Conservation (phyloP, 2,113 vertebrate species). For the Tragelaphus strepsiceros region DNA sequence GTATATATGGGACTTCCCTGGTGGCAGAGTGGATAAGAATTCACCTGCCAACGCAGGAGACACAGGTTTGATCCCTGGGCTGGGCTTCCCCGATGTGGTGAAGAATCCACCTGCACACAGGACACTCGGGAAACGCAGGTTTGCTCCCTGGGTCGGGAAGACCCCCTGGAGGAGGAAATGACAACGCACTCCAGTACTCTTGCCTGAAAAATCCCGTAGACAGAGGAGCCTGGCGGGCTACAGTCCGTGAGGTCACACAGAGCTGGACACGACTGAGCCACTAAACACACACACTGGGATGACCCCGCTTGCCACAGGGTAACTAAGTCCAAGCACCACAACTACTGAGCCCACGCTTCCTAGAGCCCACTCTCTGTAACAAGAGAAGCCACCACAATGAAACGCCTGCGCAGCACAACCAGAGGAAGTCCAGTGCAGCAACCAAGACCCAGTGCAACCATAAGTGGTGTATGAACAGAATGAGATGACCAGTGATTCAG, state of each 20-base stretch:
- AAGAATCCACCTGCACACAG: neutral
- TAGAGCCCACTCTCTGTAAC: neutral
- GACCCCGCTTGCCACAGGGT: neutral
- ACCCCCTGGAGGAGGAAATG: neutral
- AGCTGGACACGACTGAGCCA: accelerated
- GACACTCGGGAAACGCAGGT: neutral
- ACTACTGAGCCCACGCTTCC: neutral
- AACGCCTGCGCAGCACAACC: accelerated
- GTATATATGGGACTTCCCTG: neutral
- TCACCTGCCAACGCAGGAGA: neutral
- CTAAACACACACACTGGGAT: neutral
- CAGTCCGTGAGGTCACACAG: neutral
- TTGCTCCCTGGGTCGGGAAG: neutral
- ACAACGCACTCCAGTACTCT: neutral
- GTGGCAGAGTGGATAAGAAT: neutral
- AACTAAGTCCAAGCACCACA: neutral
- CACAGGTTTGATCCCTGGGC: neutral
- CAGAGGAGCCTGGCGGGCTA: neutral
- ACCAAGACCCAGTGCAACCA: neutral
- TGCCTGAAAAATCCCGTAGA: neutral
- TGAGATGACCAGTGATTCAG: neutral
- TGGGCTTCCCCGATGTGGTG: neutral
- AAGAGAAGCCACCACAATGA: neutral
- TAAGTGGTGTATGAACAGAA: neutral
- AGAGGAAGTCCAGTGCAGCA: neutral